phyloP scores from a whole-genome alignment of 1,140 invertebrate species.

The Drosophila sproati region DNA sequence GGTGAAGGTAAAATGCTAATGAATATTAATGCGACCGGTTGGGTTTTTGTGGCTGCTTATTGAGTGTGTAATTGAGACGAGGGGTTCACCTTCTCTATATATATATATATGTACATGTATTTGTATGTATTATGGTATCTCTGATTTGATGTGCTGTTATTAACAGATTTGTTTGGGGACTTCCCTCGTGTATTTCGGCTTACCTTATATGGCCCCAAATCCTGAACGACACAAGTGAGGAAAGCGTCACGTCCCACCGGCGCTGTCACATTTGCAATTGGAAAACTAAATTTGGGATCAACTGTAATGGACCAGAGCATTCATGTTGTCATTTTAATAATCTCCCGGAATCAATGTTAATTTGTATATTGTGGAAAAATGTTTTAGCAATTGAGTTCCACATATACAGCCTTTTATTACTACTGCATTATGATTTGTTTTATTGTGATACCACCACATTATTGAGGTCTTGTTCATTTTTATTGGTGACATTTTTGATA shows the following conservation, averaged over 20 bases:
- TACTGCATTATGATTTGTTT: constrained; percentile 6
- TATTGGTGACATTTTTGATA: constrained; percentile 3
- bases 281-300: constrained; percentile 92
- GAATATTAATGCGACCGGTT: constrained; percentile 76
- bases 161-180: constrained; percentile 29
- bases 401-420: constrained; percentile 6
- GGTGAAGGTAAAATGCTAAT: constrained; percentile 72
- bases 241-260: constrained; percentile 93
- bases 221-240: constrained; percentile 92
- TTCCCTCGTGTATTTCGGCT: constrained; percentile 37
- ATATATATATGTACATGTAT: no score
- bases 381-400: background rate
- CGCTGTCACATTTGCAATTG: constrained; percentile 93
- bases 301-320: constrained; percentile 85
- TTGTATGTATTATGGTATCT: constrained; percentile 13
- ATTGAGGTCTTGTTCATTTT: background rate
- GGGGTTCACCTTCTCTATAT: background rate
- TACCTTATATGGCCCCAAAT: constrained; percentile 93
- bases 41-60: constrained; percentile 72
- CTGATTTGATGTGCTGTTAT: constrained; percentile 49
- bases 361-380: constrained; percentile 39
- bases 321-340: constrained; percentile 42
- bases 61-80: constrained; percentile 78
- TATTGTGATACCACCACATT: background rate
- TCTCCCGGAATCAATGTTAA: constrained; percentile 32